A percentile compares a stretch with the other conserved stretches of the same genome.
Evolutionary conservation across 2,113 vertebrate species (phyloP).

Genomic region (Chloropsis hardwickii): DNA sequence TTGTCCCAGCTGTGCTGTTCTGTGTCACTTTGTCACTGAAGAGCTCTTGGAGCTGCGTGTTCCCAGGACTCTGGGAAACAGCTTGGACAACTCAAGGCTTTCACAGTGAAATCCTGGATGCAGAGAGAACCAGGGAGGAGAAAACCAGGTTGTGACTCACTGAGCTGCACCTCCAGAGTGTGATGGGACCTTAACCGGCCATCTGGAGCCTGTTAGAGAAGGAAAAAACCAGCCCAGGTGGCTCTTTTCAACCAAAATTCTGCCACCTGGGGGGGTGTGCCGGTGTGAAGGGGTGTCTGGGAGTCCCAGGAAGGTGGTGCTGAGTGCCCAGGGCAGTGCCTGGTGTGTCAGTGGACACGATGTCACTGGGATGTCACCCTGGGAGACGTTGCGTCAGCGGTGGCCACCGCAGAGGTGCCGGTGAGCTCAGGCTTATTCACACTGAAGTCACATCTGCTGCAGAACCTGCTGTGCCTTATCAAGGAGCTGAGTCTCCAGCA

Average conservation of each 20-base stretch:
- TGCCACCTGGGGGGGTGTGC: neutral
- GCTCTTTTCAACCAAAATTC: neutral
- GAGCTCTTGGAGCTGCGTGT: neutral
- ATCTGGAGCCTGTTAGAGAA: neutral
- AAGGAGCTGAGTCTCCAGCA: neutral
- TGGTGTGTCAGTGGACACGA: neutral
- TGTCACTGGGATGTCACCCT: neutral
- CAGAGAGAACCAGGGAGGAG: neutral
- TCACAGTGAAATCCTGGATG: neutral
- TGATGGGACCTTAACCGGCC: neutral
- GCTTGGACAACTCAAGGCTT: neutral
- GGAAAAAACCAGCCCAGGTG: neutral
- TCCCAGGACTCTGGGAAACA: neutral
- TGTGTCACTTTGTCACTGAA: neutral
- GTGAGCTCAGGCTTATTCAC: slow-evolving; percentile 42
- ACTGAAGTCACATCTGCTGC: neutral
- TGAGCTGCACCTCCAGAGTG: neutral
- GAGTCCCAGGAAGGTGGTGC: neutral
- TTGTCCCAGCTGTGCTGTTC: neutral
- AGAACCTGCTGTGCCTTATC: neutral
- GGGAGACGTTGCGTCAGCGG: neutral
- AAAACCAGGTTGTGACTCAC: neutral
- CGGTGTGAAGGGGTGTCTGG: fast-evolving
- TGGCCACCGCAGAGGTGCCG: neutral
- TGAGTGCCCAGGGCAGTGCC: neutral